Conservation (phyloP, 2,888 invertebrate species). For the Hesperia comma region DNA sequence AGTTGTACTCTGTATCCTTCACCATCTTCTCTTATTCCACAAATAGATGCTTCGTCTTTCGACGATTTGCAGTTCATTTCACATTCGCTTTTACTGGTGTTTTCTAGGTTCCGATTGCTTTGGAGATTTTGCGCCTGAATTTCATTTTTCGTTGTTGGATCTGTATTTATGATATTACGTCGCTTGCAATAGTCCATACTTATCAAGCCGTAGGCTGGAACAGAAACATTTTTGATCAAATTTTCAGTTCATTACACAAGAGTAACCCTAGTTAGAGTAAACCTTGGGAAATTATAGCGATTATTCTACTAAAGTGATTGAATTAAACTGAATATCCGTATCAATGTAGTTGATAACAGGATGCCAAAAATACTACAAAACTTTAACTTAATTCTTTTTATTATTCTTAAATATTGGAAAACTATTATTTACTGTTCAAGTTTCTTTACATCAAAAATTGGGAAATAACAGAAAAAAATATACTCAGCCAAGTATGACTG, state of each 20-base stretch:
- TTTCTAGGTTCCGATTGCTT: not conserved
- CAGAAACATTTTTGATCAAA: constrained; percentile 3
- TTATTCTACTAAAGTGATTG: no score
- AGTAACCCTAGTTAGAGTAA: no score
- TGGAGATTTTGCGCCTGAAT: constrained; percentile 10
- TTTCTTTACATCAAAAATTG: no score
- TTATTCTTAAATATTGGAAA: no score
- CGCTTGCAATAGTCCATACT: constrained; percentile 56
- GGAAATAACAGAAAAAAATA: no score
- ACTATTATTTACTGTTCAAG: no score
- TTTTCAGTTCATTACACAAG: not conserved
- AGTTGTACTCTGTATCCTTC: constrained; percentile 59
- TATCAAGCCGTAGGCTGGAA: constrained; percentile 57
- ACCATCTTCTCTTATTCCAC: constrained; percentile 60
- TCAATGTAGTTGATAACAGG: no score
- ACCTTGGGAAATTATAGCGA: no score
- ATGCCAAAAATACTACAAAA: no score
- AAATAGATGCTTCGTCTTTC: constrained; percentile 47
- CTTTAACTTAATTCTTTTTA: no score
- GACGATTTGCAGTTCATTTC: constrained; percentile 33
- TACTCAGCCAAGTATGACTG: no score
- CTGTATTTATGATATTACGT: constrained; percentile 10
- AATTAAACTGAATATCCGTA: no score
- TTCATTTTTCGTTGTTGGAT: constrained; percentile 20
- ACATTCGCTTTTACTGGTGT: constrained; percentile 21